These are phyloP conservation scores for Carcina quercana DNA, from an alignment of 2,888 invertebrate genomes.

Conservation along the genomic window DNA sequence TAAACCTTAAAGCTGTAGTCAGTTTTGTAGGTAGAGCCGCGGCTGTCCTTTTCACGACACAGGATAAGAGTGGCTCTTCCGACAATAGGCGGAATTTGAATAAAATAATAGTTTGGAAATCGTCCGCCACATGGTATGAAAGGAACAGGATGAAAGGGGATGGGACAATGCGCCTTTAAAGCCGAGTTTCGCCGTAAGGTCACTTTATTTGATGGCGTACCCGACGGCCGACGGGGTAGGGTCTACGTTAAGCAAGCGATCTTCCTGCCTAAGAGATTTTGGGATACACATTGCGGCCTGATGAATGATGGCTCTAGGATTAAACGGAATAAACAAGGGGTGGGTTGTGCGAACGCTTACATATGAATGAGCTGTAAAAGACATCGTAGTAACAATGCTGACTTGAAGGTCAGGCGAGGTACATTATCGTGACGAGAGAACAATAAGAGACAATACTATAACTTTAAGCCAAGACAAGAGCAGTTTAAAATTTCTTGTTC, in stretches of 20 bases:
- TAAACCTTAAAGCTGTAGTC: slow-evolving; percentile 3
- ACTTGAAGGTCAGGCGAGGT: too few species aligned
- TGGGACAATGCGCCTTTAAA: slow-evolving; percentile 33
- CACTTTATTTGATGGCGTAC: slow-evolving; percentile 35
- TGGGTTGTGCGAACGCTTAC: too few species aligned
- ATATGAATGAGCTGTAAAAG: too few species aligned
- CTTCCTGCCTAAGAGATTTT: not conserved
- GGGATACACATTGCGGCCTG: too few species aligned
- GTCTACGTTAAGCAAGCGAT: slow-evolving; percentile 4
- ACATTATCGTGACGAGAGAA: too few species aligned
- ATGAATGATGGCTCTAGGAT: too few species aligned
- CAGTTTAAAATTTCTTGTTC: too few species aligned
- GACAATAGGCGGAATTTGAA: slow-evolving; percentile 52
- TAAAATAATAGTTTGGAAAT: slow-evolving; percentile 58
- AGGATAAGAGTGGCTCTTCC: slow-evolving; percentile 26
- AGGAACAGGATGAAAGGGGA: slow-evolving; percentile 24
- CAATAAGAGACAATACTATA: too few species aligned
- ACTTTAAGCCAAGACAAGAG: too few species aligned
- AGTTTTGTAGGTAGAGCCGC: slow-evolving; percentile 13
- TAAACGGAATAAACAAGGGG: too few species aligned
- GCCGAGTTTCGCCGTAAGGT: slow-evolving; percentile 30
- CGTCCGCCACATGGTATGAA: slow-evolving; percentile 35
- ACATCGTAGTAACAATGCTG: too few species aligned
- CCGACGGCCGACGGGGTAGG: too few species aligned
- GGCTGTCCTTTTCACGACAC: slow-evolving; percentile 26